Percentiles rank a stretch among this genome's conserved stretches.
These are phyloP conservation scores for Dicyrtomina minuta DNA, from an alignment of 2,888 invertebrate species.

Conservation along the genomic window DNA sequence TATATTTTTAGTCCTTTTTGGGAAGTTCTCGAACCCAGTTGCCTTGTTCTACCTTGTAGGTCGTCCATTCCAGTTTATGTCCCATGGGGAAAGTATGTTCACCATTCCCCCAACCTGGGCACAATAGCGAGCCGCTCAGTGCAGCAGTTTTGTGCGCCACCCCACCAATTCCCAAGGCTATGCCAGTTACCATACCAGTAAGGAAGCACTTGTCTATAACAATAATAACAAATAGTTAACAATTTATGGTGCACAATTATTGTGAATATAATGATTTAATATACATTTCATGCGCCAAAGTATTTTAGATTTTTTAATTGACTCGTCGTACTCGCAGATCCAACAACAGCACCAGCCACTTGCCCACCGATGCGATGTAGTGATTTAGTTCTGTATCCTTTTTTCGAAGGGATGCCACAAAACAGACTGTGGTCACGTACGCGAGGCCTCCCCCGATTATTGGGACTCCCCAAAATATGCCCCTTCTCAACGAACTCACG, in stretches of 20 bases:
- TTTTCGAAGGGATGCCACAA: conserved; percentile 34
- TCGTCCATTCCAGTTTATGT: conserved; percentile 3
- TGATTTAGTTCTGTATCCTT: conserved; percentile 42
- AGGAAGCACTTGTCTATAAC: conserved; percentile 27
- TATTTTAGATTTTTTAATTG: too few species aligned
- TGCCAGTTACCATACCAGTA: conserved; percentile 25
- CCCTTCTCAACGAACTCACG: neutral
- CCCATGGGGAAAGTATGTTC: neutral
- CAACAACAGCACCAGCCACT: conserved; percentile 38
- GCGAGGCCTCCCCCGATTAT: conserved; percentile 44
- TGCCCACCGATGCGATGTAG: conserved; percentile 37
- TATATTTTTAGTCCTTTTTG: neutral
- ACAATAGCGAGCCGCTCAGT: conserved; percentile 21
- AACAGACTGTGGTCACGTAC: conserved; percentile 33
- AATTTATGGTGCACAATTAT: too few species aligned
- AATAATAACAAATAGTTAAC: too few species aligned
- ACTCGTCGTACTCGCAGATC: conserved; percentile 40
- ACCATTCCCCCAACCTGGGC: conserved; percentile 2
- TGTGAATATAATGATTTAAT: too few species aligned
- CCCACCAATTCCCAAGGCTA: conserved; percentile 29
- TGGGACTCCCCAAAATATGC: conserved; percentile 26
- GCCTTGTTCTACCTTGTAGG: conserved; percentile 12
- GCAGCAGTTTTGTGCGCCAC: conserved; percentile 33
- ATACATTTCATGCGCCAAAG: too few species aligned
- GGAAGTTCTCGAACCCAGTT: conserved; percentile 42